Evolutionary conservation across 2,888 invertebrate species (phyloP).

Genomic region (Ornithoptera alexandrae): DNA sequence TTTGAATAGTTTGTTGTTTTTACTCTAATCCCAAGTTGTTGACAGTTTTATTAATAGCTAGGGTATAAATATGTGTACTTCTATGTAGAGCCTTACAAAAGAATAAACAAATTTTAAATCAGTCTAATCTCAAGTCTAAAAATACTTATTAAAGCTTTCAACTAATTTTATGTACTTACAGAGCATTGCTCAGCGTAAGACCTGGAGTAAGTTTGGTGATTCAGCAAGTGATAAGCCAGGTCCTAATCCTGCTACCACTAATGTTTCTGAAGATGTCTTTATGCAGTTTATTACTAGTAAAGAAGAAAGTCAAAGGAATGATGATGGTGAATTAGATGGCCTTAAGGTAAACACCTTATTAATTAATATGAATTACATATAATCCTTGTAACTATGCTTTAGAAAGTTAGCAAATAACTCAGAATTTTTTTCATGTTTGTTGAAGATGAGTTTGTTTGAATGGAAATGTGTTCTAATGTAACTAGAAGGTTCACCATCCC

Average conservation of each 20-base stretch:
- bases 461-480: too few relatives aligned
- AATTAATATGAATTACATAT: neutral
- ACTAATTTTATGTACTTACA: slow-evolving; percentile 39
- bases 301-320: slow-evolving; percentile 92
- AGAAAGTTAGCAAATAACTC: too few relatives aligned
- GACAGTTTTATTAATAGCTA: too few relatives aligned
- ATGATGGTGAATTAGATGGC: slow-evolving; percentile 91
- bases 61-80: too few relatives aligned
- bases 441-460: too few relatives aligned
- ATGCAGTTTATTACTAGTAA: slow-evolving; percentile 96
- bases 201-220: slow-evolving; percentile 97
- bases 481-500: too few relatives aligned
- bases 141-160: neutral
- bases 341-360: slow-evolving; percentile 80
- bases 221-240: slow-evolving; percentile 96
- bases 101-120: too few relatives aligned
- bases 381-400: too few relatives aligned
- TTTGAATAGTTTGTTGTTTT: too few relatives aligned
- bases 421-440: too few relatives aligned
- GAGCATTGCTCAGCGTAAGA: slow-evolving; percentile 94
- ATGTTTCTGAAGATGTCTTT: slow-evolving; percentile 96
- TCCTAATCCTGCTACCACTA: slow-evolving; percentile 98
- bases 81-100: too few relatives aligned
- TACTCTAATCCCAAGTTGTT: too few relatives aligned
- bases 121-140: neutral